phyloP scores from a whole-genome alignment of 2,113 vertebrate species.

The Anolis sagrei region DNA sequence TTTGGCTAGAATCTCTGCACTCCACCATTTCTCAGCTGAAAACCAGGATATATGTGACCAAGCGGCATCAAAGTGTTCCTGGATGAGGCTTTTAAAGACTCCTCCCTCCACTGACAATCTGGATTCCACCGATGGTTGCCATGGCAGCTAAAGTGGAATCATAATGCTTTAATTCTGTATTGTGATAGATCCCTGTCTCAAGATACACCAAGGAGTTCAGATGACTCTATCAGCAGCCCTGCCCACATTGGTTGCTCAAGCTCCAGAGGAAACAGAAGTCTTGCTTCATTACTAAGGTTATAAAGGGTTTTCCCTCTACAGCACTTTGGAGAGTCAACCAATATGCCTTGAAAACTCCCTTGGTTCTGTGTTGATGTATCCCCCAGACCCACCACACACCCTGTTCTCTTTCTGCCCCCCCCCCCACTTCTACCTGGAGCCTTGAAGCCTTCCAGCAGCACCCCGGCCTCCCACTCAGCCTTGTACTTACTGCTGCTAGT shows the following conservation, averaged over 20 bases:
- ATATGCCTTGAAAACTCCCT: background rate
- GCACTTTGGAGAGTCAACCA: background rate
- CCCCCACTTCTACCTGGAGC: background rate
- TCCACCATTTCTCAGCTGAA: no score
- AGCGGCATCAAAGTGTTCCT: no score
- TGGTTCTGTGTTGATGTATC: background rate
- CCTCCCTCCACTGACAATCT: no score
- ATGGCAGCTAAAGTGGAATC: no score
- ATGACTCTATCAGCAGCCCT: background rate
- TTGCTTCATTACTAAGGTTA: background rate
- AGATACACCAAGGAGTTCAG: no score
- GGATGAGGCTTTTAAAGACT: no score
- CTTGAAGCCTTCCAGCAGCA: background rate
- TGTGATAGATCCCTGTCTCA: no score
- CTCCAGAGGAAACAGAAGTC: conserved; percentile 2
- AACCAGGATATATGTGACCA: no score
- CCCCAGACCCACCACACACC: background rate
- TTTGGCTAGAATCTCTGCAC: no score
- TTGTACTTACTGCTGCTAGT: conserved; percentile 4
- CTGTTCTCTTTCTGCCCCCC: background rate
- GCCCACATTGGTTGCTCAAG: conserved; percentile 10
- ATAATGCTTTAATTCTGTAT: no score
- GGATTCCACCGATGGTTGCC: no score
- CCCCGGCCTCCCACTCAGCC: background rate
- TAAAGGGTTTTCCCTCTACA: background rate